Evolutionary conservation across 2,113 vertebrate genomes (phyloP).

Genomic region (Columba janthina): DNA sequence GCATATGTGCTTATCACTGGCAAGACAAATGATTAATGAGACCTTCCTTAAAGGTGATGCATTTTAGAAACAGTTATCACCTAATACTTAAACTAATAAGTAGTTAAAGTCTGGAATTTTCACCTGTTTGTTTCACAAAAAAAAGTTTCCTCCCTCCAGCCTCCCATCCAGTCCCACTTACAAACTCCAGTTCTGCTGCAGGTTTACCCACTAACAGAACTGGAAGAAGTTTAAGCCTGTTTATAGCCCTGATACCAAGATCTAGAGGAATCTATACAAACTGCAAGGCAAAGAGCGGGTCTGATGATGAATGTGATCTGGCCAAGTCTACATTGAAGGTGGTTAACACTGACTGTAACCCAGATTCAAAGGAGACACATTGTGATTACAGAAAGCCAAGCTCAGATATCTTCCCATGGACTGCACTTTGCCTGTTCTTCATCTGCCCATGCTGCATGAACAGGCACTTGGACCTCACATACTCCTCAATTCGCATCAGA

Average conservation of each 20-base stretch:
- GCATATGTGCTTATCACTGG: neutral
- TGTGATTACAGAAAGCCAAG: neutral
- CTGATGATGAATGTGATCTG: neutral
- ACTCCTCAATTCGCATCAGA: neutral
- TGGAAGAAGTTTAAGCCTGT: neutral
- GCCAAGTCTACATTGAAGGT: rapidly evolving
- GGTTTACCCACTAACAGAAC: neutral
- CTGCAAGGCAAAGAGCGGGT: neutral
- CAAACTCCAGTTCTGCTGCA: neutral
- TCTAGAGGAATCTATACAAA: neutral
- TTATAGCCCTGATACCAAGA: neutral
- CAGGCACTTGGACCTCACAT: neutral
- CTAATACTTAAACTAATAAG: neutral
- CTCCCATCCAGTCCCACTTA: neutral
- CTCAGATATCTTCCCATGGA: neutral
- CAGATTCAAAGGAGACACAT: neutral
- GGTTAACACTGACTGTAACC: neutral
- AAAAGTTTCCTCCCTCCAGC: neutral
- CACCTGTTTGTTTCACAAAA: neutral
- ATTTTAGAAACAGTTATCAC: neutral
- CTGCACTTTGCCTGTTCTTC: neutral
- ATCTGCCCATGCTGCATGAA: neutral
- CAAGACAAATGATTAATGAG: conserved; percentile 1
- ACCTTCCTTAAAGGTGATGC: neutral
- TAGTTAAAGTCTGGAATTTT: neutral